phyloP scores from a whole-genome alignment of 2,888 invertebrate genomes.

The Drosophila tripunctata region DNA sequence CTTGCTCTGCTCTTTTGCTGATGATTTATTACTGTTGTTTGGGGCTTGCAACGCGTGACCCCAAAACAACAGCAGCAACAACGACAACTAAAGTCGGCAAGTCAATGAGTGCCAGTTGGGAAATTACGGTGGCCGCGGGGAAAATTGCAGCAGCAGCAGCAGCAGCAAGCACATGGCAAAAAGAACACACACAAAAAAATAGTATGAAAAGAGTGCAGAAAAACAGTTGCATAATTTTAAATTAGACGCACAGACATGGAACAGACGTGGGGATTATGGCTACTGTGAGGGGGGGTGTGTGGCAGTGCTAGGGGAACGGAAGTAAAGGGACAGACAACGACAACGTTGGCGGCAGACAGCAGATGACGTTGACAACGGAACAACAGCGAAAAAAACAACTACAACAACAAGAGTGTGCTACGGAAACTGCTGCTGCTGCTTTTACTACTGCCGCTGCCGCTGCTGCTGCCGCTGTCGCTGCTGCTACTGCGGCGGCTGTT shows the following conservation, averaged over 20 bases:
- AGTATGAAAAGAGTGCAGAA: slow-evolving; percentile 25
- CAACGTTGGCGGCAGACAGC: slow-evolving; percentile 48
- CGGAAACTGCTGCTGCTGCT: slow-evolving; percentile 47
- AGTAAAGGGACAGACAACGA: slow-evolving; percentile 32
- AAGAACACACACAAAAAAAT: slow-evolving; percentile 3
- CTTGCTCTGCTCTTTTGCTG: slow-evolving; percentile 30
- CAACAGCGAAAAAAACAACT: slow-evolving; percentile 13
- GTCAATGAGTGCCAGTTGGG: slow-evolving; percentile 69
- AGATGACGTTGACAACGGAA: slow-evolving; percentile 57
- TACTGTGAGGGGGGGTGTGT: slow-evolving; percentile 19
- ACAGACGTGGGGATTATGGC: slow-evolving; percentile 54
- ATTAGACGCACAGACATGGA: slow-evolving; percentile 75
- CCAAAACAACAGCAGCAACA: slow-evolving; percentile 55
- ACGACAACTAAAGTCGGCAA: slow-evolving; percentile 36
- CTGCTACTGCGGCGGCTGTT: slow-evolving; percentile 38
- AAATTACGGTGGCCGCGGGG: slow-evolving; percentile 42
- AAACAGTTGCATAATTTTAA: slow-evolving; percentile 77
- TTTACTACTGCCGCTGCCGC: neutral
- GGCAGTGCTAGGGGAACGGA: too few relatives aligned
- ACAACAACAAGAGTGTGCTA: slow-evolving; percentile 3
- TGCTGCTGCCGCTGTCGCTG: slow-evolving; percentile 37
- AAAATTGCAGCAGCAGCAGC: too few relatives aligned
- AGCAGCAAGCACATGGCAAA: slow-evolving; percentile 1
- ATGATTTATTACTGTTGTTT: slow-evolving; percentile 76
- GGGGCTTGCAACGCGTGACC: slow-evolving; percentile 76